A percentile compares a stretch with the other conserved stretches of the same genome.
phyloP scores from a whole-genome alignment of 92 coral and sea anemone species.

The Zoanthus gigantus region DNA sequence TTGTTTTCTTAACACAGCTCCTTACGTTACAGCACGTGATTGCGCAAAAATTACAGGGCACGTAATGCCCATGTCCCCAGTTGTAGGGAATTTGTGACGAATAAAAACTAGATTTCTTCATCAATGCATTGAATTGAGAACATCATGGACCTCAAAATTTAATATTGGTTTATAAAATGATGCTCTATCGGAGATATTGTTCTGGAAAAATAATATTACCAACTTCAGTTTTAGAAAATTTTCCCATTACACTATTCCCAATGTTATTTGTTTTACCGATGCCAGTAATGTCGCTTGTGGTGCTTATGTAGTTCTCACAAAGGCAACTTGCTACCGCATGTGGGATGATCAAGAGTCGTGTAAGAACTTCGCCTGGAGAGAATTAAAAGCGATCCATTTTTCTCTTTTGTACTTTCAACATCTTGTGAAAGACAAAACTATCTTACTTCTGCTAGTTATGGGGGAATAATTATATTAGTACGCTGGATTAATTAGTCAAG shows the following conservation, averaged over 20 bases:
- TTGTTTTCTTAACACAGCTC: slow-evolving; percentile 21
- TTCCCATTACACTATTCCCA: slow-evolving; percentile 1
- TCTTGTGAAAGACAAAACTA: not conserved
- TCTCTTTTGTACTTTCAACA: not conserved
- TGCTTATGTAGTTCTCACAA: not conserved
- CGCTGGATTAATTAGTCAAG: too few relatives aligned
- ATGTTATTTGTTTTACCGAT: slow-evolving; percentile 48
- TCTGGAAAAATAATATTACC: slow-evolving; percentile 50
- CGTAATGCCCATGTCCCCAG: slow-evolving; percentile 57
- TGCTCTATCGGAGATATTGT: slow-evolving; percentile 47
- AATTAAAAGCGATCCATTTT: too few relatives aligned
- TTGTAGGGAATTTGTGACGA: not conserved
- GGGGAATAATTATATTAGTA: too few relatives aligned
- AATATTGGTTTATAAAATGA: slow-evolving; percentile 29
- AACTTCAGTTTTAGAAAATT: slow-evolving; percentile 20
- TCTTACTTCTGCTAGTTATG: not conserved
- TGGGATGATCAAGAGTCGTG: not conserved
- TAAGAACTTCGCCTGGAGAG: too few relatives aligned
- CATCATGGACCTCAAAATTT: slow-evolving; percentile 3
- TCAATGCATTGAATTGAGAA: not conserved
- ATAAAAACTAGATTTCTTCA: not conserved
- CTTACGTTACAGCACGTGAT: slow-evolving; percentile 59
- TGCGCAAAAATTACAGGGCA: slow-evolving; percentile 59
- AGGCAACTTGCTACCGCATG: not conserved
- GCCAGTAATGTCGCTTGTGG: slow-evolving; percentile 54